phyloP scores from a whole-genome alignment of 2,888 invertebrate species.

The Imbricaverruca yamaguchii region DNA sequence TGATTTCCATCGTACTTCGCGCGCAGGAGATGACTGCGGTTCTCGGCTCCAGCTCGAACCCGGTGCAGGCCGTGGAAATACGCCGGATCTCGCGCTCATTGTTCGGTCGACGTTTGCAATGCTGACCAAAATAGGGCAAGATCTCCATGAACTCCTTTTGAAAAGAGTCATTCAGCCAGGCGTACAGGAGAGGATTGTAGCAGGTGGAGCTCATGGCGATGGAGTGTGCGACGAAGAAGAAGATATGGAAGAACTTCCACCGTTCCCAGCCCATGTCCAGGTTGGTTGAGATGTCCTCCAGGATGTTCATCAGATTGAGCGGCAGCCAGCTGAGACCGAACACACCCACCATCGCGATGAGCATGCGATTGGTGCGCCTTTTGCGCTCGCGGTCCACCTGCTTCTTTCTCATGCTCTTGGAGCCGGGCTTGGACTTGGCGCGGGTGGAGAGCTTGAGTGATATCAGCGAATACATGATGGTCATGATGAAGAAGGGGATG shows the following conservation, averaged over 20 bases:
- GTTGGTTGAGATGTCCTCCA: constrained; percentile 54
- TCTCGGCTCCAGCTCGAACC: too few species aligned
- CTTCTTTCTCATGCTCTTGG: constrained; percentile 74
- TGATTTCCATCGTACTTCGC: too few species aligned
- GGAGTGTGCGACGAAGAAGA: constrained; percentile 81
- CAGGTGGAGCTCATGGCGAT: constrained; percentile 90
- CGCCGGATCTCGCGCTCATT: too few species aligned
- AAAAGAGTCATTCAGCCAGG: constrained; percentile 92
- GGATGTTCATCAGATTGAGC: constrained; percentile 78
- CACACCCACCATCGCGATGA: constrained; percentile 92
- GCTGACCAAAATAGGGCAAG: constrained; percentile 34
- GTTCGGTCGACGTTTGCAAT: too few species aligned
- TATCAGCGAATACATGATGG: constrained; percentile 88
- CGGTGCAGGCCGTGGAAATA: too few species aligned
- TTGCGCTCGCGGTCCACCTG: constrained; percentile 84
- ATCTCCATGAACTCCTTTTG: constrained; percentile 63
- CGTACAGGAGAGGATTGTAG: constrained; percentile 90
- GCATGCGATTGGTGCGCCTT: constrained; percentile 87
- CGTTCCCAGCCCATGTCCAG: constrained; percentile 48
- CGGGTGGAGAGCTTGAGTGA: constrained; percentile 77
- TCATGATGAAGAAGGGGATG: constrained; percentile 86
- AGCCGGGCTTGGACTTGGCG: constrained; percentile 74
- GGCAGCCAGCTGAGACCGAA: constrained; percentile 96
- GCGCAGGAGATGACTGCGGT: too few species aligned
- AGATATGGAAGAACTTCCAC: constrained; percentile 75